Evolutionary conservation across 2,797 vertebrate genomes (phyloP).

Genomic region (Melanotaenia nigrans): DNA sequence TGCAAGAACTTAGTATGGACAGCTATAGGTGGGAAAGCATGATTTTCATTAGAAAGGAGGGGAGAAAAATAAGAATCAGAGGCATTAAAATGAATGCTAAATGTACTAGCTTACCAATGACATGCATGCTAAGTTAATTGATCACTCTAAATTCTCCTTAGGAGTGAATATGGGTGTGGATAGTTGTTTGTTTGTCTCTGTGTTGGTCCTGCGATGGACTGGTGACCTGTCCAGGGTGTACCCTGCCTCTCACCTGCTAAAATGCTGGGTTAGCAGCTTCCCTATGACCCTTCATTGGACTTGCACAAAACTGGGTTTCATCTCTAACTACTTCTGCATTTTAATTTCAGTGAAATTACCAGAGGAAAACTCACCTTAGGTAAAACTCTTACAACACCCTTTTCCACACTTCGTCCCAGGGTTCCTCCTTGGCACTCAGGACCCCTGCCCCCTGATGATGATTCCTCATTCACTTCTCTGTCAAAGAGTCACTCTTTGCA

Average conservation of each 20-base stretch:
- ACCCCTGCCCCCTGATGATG: constrained; percentile 65
- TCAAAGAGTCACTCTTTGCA: constrained; percentile 58
- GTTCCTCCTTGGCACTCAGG: constrained; percentile 66
- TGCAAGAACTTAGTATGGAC: not conserved
- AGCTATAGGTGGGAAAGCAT: not conserved
- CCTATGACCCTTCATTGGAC: too few relatives aligned
- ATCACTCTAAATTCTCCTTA: too few relatives aligned
- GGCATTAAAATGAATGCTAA: not conserved
- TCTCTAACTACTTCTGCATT: constrained; percentile 66
- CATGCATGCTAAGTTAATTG: too few relatives aligned
- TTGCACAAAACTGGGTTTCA: not conserved
- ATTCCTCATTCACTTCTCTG: constrained; percentile 29
- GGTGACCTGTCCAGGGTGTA: too few relatives aligned
- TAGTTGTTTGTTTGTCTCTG: too few relatives aligned
- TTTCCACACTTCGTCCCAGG: constrained; percentile 40
- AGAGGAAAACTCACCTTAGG: constrained; percentile 72
- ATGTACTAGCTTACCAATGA: not conserved
- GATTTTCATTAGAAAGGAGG: not conserved
- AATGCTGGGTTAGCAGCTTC: too few relatives aligned
- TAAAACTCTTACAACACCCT: constrained; percentile 52
- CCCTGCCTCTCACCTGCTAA: too few relatives aligned
- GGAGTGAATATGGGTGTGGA: too few relatives aligned
- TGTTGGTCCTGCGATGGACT: too few relatives aligned
- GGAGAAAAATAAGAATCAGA: not conserved
- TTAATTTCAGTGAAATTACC: constrained; percentile 83